Base-by-base conservation (phyloP, 1,140 invertebrate genomes). In the Drosophila simulans region DNA sequence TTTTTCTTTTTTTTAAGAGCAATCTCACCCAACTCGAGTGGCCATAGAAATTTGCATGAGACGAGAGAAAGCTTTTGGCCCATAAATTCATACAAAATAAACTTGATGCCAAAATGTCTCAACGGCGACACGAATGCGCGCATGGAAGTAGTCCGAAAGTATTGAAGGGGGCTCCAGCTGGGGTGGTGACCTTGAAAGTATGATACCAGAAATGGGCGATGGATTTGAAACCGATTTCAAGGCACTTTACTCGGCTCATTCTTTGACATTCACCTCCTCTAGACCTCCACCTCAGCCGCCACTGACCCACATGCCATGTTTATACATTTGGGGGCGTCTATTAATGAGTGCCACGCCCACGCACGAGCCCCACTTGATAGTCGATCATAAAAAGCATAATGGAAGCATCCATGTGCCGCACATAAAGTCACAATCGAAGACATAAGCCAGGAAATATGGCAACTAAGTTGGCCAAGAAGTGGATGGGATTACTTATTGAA, bases 91-190 rank as follows among this genome's bases (percentile, higher is more conserved):
- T 70, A 48, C 66, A 55, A 69, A 70, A 70, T 70, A 70, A 69
- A 69, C 64, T 69, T 49, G 66, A 70, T 70, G 51, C 63, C 64
- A 69, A 70, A 69, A 69, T 70, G 65, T 64, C 62, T 48, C 62
- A 68, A 55, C 46, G 66, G 66, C 63, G 63, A 65, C 63, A 51
- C 31, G 15, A 49, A 62, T 40, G 13, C 35, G 57, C 20, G 45
- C 56, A 58, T 52, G 48, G 48, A 17, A 53, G 58, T 20, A 48
- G 48, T 40, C 17, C 15, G 0, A 15, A 37, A 35, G 17, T 5
- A 34, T 42, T 11, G 3, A 20, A 25, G 48, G 52, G 56, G 20
- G 27, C 3, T 11, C 4, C 12, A 17, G 12, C 0, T 11, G 48
- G 12, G 22, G 4, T 17, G 37, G 5, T 58, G 62, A 64, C 62